A percentile compares a stretch with the other conserved stretches of the same genome.
These are phyloP conservation scores for Clarias macrocephalus DNA, from an alignment of 2,113 vertebrate species.

Conservation along the genomic window DNA sequence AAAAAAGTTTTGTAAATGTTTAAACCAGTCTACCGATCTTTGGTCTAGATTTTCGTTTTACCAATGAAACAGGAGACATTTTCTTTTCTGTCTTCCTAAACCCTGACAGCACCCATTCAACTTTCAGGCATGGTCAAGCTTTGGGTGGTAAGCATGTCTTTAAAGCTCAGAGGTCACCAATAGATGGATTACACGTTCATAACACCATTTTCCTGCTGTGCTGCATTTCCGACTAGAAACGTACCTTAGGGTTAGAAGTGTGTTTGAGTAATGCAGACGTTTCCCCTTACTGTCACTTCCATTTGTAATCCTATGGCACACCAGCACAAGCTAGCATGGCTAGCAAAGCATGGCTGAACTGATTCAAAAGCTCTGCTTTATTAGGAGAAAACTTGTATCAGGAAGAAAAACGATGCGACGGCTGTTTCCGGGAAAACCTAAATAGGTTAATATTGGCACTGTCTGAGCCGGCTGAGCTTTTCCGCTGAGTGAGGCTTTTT, in stretches of 20 bases:
- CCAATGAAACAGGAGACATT: not conserved
- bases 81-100: not conserved
- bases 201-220: not conserved
- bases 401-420: constrained; percentile 11
- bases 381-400: constrained; percentile 47
- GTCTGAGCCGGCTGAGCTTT: constrained; percentile 21
- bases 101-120: not conserved
- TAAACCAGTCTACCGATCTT: not conserved
- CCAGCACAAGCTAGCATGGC: constrained; percentile 16
- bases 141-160: not conserved
- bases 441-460: constrained; percentile 1
- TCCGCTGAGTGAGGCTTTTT: constrained; percentile 11
- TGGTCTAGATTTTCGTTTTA: not conserved
- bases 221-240: not conserved
- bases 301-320: constrained; percentile 22
- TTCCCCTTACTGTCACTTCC: constrained; percentile 21
- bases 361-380: constrained; percentile 19
- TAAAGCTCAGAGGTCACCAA: not conserved
- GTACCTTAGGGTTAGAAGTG: not conserved
- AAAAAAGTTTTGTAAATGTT: not conserved
- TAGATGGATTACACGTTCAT: constrained; percentile 4
- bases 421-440: constrained; percentile 36
- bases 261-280: constrained; percentile 16
- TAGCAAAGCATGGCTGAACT: constrained; percentile 30
- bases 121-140: not conserved